Evolutionary conservation across 2,797 vertebrate species (phyloP), one percentile per base, ranked within the genome.

Genomic region (Sebastes itinus): DNA sequence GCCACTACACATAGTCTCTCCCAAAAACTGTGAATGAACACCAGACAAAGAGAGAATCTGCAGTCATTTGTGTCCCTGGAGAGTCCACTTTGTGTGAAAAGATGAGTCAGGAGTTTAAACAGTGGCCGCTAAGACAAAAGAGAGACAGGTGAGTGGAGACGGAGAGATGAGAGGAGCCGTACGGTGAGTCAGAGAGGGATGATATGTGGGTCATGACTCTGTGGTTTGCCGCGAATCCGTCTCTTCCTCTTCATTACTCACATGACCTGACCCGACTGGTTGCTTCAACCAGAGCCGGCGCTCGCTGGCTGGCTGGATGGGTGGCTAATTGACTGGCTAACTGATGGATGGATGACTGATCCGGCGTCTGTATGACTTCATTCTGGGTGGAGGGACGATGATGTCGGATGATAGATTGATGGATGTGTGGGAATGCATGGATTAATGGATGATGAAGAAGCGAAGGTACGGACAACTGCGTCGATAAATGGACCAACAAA

Each of bases 241-340:
- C 82, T 86, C 82, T 86, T 91, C 86, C 78, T 89, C 83, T 86
- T 90, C 83, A 90, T 92, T 87, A 88, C 83, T 89, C 85, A 81
- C 64, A 66, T 75, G 86, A 91, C 85, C 84, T 46, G 46, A 91
- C 72, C 23, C 1, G 38, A 89, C 84, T 73, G 85, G 80, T 87
- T 81, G 77, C 46, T 78, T 80, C 75, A 75, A 72, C 70, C 76
- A 55, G 81, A 72, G 75, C 72, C 52, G 1, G 78, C 75, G 3
- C 65, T 77, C 4, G 3, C 72, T 80, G 72, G 65, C 75, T 84
- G 89, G 82, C 83, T 90, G 90, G 78, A 83, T 85, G 84, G 81
- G 68, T 77, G 81, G 79, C 59, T 91, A 90, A 89, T 87, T 90
- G 89, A 83, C 81, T 84, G 80, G 76, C 82, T 88, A 88, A 91